Evolutionary conservation across 1,140 invertebrate genomes (phyloP), one percentile per base, ranked within the genome.

Genomic region (Lepidurus apus): DNA sequence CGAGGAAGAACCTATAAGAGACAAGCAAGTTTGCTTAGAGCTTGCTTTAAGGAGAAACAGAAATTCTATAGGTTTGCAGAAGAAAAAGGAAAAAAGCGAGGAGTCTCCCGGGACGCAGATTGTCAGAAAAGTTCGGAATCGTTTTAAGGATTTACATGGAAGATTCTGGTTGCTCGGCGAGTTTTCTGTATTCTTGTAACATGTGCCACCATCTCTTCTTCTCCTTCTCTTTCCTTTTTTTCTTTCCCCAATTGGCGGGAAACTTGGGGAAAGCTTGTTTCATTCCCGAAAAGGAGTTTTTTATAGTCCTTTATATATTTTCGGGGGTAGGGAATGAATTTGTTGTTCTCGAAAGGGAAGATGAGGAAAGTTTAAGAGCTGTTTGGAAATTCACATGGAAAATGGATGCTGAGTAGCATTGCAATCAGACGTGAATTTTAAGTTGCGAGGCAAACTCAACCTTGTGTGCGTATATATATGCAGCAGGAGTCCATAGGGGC

Each of bases 81-180:
- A 65, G 53, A 65, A 65, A 65, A 65, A n/a, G 53, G n/a, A n/a
- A 21, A 65, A 21, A 65, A 65, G 53, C 34, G 34, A 21, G 4
- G 21, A 65, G n/a, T 65, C 53, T 65, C 53, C 53, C 53, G n/a
- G 21, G 53, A 65, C 53, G 53, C 53, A 65, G 53, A 65, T 65
- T 65, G 53, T 65, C 53, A 65, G 53, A 65, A 65, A 65, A 65
- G 53, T 65, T 65, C 53, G 13, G n/a, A 65, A 21, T 65, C 53
- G 53, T 65, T 65, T 65, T 65, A 65, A 65, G 53, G 53, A 65
- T 65, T 65, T 65, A 65, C 53, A 65, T 65, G 53, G 53, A 65
- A 65, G 53, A 65, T 65, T 9, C 53, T 65, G 8, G 45, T 65
- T 17, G 17, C 53, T 17, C n/a, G 17, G 21, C 5, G 17, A 13